A percentile compares a stretch with the other conserved stretches of the same genome.
phyloP scores from a whole-genome alignment of 2,888 invertebrate genomes.

The Vannuccia rotundouncinata region DNA sequence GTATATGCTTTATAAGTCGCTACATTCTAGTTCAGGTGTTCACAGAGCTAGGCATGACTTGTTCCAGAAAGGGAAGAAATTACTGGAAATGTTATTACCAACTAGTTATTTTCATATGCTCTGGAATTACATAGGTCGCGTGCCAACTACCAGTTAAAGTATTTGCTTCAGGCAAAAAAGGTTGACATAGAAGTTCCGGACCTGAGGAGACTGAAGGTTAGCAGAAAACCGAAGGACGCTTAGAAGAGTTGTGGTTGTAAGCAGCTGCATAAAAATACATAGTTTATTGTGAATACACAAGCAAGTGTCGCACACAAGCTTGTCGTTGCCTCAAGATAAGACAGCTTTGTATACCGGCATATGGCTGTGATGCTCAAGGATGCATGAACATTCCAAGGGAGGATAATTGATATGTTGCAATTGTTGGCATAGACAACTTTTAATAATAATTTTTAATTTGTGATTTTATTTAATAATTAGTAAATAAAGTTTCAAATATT shows the following conservation, averaged over 20 bases:
- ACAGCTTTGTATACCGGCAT: background rate
- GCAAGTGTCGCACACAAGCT: conserved; percentile 8
- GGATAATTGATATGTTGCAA: background rate
- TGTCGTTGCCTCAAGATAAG: conserved; percentile 2
- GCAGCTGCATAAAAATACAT: too few species aligned
- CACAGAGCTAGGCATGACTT: conserved; percentile 17
- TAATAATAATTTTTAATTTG: background rate
- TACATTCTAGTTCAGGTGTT: conserved; percentile 31
- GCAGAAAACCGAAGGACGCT: background rate
- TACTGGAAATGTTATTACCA: conserved; percentile 36
- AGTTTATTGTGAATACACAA: background rate
- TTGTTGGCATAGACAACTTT: conserved; percentile 1
- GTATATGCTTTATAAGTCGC: conserved; percentile 36
- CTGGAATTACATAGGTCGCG: conserved; percentile 37
- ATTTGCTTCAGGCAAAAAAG: conserved; percentile 38
- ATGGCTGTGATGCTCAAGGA: conserved; percentile 16
- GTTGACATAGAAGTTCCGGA: conserved; percentile 24
- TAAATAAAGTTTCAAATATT: background rate
- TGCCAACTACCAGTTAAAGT: conserved; percentile 40
- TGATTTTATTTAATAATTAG: background rate
- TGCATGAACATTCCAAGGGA: conserved; percentile 11
- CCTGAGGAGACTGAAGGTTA: conserved; percentile 10
- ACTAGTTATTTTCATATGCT: conserved; percentile 38
- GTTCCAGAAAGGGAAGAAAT: conserved; percentile 37
- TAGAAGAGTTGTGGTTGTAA: conserved; percentile 39